A percentile compares a stretch with the other conserved stretches of the same genome.
Evolutionary conservation across 2,888 invertebrate genomes (phyloP).

Genomic region (Pyrgus malvae): DNA sequence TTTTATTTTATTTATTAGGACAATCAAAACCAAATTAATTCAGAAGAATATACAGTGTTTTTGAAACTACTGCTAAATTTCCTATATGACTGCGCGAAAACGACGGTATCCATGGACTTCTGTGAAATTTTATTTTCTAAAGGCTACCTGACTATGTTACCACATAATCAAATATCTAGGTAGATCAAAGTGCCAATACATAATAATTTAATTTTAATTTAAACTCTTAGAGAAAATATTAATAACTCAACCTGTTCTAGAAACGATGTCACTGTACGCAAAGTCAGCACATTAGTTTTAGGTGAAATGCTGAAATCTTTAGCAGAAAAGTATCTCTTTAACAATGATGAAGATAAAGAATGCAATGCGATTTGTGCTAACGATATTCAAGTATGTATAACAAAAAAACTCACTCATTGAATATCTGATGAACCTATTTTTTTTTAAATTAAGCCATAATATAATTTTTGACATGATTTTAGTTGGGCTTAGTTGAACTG

Average conservation of each 20-base stretch:
- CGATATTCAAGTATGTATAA: conserved; percentile 60
- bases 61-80: conserved; percentile 59
- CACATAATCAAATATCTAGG: conserved; percentile 62
- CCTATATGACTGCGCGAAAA: conserved; percentile 47
- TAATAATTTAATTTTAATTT: not conserved
- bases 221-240: not conserved
- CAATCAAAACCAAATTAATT: conserved; percentile 53
- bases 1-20: conserved; percentile 50
- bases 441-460: too few relatives aligned
- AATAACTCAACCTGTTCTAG: conserved; percentile 41
- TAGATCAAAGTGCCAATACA: conserved; percentile 32
- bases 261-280: conserved; percentile 56
- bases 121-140: conserved; percentile 61
- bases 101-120: conserved; percentile 49
- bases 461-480: too few relatives aligned
- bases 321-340: conserved; percentile 58
- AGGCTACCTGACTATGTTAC: conserved; percentile 62
- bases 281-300: conserved; percentile 63
- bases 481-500: conserved; percentile 68
- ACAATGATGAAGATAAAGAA: conserved; percentile 39
- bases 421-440: too few relatives aligned
- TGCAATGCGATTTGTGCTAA: conserved; percentile 45
- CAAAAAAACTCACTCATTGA: too few relatives aligned
- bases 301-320: conserved; percentile 66
- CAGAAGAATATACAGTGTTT: conserved; percentile 63